These are phyloP conservation scores for Phrixothrix hirtus DNA, from an alignment of 2,888 invertebrate genomes.

Conservation along the genomic window DNA sequence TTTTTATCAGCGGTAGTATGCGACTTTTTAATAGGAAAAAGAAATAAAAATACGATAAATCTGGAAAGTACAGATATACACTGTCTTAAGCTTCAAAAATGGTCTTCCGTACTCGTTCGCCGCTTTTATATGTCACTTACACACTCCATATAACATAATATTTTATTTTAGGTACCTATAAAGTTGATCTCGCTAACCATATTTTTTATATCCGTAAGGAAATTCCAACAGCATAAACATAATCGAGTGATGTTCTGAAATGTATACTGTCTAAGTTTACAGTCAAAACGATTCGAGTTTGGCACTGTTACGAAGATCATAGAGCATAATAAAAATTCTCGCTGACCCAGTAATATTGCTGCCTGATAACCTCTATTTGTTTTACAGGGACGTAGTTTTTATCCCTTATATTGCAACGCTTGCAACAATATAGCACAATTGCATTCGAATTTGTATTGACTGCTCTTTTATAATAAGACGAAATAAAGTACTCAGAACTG, in stretches of 20 bases:
- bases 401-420: no score
- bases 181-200: neutral
- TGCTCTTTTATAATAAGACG: no score
- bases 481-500: no score
- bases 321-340: conserved; percentile 38
- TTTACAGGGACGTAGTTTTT: conserved; percentile 24
- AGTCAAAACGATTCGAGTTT: conserved; percentile 30
- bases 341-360: conserved; percentile 34
- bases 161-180: neutral
- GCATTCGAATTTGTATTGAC: no score
- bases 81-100: neutral
- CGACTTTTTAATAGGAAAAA: no score
- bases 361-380: conserved; percentile 26
- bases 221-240: conserved; percentile 6
- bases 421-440: no score
- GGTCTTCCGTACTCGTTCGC: neutral
- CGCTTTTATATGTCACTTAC: neutral
- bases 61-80: no score
- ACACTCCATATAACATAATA: neutral
- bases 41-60: no score
- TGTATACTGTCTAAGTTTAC: conserved; percentile 18
- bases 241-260: conserved; percentile 18
- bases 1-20: no score
- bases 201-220: neutral
- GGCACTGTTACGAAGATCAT: conserved; percentile 35